phyloP scores from a whole-genome alignment of 1,140 invertebrate species.

The Samia ricini region DNA sequence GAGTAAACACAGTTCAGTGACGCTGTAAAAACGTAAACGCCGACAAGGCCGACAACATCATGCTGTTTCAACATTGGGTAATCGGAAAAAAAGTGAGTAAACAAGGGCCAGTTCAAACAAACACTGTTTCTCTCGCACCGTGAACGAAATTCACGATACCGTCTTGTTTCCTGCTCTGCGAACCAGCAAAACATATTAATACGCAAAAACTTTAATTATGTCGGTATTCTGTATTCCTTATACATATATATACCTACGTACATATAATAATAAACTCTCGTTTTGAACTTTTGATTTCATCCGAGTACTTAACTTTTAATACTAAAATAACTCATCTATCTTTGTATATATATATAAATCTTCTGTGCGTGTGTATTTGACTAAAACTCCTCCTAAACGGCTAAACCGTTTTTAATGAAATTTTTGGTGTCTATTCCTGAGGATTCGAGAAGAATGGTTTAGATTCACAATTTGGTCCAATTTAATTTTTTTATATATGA shows the following conservation, averaged over 20 bases:
- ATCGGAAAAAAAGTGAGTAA: background rate
- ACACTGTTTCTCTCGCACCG: background rate
- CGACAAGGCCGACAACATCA: background rate
- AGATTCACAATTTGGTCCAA: too few relatives aligned
- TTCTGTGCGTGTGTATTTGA: too few relatives aligned
- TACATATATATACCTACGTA: background rate
- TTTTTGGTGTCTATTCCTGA: too few relatives aligned
- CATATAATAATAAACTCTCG: background rate
- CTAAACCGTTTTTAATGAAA: too few relatives aligned
- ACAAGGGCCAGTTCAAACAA: background rate
- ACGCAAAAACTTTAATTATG: slow-evolving; percentile 29
- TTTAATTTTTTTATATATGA: too few relatives aligned
- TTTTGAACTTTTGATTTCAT: background rate
- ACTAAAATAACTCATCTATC: too few relatives aligned
- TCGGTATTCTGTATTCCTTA: slow-evolving; percentile 1
- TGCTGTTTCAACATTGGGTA: background rate
- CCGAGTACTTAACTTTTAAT: too few relatives aligned
- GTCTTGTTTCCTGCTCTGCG: slow-evolving; percentile 34
- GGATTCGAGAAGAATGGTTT: too few relatives aligned
- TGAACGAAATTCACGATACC: slow-evolving; percentile 37
- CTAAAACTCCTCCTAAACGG: too few relatives aligned
- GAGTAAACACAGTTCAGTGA: background rate
- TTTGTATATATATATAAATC: too few relatives aligned
- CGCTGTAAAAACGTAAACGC: background rate
- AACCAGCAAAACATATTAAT: slow-evolving; percentile 18